Evolutionary conservation across 2,888 invertebrate species (phyloP), one percentile per base, ranked within the genome.

Genomic region (Drosophila antonietae): DNA sequence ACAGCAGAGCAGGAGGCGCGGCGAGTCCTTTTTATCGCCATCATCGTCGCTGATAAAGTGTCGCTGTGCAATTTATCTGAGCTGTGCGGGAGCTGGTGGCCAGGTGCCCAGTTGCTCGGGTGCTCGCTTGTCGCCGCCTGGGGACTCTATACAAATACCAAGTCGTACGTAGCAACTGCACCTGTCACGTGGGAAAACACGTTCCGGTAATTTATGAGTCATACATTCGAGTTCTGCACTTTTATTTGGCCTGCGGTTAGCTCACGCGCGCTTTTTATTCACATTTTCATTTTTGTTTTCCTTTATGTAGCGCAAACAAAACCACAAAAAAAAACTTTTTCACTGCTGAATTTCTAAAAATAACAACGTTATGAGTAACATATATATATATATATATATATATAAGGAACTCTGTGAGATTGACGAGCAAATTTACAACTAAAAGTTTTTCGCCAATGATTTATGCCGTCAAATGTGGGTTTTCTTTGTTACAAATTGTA

Each of bases 11-110:
- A 59, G 56, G 23, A 28, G 28, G 28, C 28, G 28, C 4, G 14
- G 37, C 14, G 33, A 52, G 55, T 65, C 61, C 64, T 14, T 43
- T 63, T 61, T 51, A 60, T 60, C 66, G 63, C 33, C 44, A 37
- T 7, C 49, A 14, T 14, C 33, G 23, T 8, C 37, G 53, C 78
- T 80, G 88, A 83, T 83, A 83, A 88, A 88, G 83, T 88, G 88
- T 82, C 80, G 78, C 80, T 67, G 57, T 51, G 82, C 83, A 87
- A 87, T 83, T 87, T 87, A 86, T 83, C 67, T 64, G 72, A 63
- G 55, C 56, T 57, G 44, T 43, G 43, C 53, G 60, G 14, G 41
- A 57, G 64, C 46, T 49, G 58, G 18, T 49, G 33, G 6, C 28
- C 46, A 23, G 44, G 44, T 14, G 52, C 49, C 37, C 0, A 14